These are phyloP conservation scores for Nyctibius bracteatus DNA, from an alignment of 2,113 vertebrate genomes.

Conservation along the genomic window DNA sequence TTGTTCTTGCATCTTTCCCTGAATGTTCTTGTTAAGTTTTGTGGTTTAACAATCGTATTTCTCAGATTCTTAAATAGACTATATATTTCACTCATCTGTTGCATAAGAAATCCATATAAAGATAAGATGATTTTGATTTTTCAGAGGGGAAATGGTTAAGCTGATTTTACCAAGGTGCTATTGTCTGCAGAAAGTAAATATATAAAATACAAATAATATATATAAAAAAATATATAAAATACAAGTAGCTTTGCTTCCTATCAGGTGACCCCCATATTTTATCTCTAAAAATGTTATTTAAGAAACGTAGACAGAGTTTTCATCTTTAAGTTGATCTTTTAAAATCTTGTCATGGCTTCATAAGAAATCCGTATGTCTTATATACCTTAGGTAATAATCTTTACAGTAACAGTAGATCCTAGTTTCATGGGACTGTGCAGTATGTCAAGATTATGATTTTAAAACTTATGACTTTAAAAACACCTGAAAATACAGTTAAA, in stretches of 20 bases:
- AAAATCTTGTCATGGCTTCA: neutral
- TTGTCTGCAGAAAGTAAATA: neutral
- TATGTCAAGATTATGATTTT: neutral
- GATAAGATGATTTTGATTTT: neutral
- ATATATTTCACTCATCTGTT: neutral
- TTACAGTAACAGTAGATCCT: neutral
- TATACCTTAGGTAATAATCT: neutral
- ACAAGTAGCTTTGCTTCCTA: neutral
- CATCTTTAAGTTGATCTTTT: neutral
- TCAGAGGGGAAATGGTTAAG: neutral
- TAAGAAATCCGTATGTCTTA: neutral
- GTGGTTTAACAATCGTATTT: neutral
- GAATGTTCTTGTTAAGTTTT: neutral
- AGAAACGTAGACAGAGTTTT: neutral
- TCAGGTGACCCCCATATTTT: neutral
- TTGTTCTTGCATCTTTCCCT: neutral
- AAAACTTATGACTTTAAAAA: neutral
- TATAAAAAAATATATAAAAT: neutral
- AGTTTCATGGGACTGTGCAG: neutral
- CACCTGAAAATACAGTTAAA: neutral
- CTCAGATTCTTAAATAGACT: neutral
- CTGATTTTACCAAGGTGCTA: neutral
- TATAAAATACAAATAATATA: neutral
- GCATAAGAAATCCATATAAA: neutral
- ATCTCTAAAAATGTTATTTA: neutral